These are phyloP conservation scores for Adela reaumurella DNA, from an alignment of 2,888 invertebrate species.

Conservation along the genomic window DNA sequence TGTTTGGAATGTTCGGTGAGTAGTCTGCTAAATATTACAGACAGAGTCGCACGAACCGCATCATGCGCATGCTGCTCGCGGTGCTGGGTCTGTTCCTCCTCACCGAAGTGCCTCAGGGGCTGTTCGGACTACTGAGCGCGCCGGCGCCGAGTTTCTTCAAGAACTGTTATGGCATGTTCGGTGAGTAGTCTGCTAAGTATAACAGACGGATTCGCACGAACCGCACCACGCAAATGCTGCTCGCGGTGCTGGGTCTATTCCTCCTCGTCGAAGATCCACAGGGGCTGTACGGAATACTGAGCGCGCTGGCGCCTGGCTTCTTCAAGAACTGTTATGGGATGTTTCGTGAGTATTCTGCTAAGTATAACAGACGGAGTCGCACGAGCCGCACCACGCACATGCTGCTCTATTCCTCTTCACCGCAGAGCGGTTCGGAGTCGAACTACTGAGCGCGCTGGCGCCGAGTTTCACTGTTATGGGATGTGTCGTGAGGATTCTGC, in stretches of 20 bases:
- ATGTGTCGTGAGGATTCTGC: slow-evolving; percentile 71
- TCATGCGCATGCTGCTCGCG: slow-evolving; percentile 85
- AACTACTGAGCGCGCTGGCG: too few species aligned
- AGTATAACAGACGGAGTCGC: too few species aligned
- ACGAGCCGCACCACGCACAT: too few species aligned
- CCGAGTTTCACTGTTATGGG: slow-evolving; percentile 75
- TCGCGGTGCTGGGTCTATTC: slow-evolving; percentile 81
- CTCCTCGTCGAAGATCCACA: slow-evolving; percentile 83
- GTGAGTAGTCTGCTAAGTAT: too few species aligned
- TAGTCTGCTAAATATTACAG: too few species aligned
- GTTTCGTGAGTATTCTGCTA: slow-evolving; percentile 69
- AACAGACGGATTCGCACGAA: too few species aligned
- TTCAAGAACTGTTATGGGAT: slow-evolving; percentile 76
- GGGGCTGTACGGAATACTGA: slow-evolving; percentile 83
- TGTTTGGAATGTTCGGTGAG: slow-evolving; percentile 77
- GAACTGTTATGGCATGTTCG: slow-evolving; percentile 77
- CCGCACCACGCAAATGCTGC: slow-evolving; percentile 84
- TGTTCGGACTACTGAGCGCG: too few species aligned
- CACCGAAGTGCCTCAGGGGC: too few species aligned
- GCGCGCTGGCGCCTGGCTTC: slow-evolving; percentile 74
- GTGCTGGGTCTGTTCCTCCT: too few species aligned
- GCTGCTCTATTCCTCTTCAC: too few species aligned
- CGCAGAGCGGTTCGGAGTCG: too few species aligned
- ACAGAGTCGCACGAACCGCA: too few species aligned
- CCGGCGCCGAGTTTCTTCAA: slow-evolving; percentile 70